Percentiles rank a stretch among this genome's conserved stretches.
These are phyloP conservation scores for Helostoma temminkii DNA, from an alignment of 2,797 vertebrate species.

Conservation along the genomic window DNA sequence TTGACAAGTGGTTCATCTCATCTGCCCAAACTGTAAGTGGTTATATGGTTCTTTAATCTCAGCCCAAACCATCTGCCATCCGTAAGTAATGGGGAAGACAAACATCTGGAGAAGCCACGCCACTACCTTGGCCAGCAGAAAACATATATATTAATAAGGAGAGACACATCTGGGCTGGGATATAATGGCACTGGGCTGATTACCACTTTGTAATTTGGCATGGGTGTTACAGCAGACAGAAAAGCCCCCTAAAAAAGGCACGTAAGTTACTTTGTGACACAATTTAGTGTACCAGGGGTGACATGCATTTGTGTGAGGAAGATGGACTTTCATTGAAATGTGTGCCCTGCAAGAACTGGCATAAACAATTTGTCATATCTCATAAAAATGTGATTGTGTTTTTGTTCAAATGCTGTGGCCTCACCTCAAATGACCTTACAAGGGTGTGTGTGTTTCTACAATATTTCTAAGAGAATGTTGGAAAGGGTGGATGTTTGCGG, in stretches of 20 bases:
- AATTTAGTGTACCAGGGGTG: constrained; percentile 27
- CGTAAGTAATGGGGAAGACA: constrained; percentile 69
- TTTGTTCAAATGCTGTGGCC: constrained; percentile 44
- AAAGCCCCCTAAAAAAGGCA: constrained; percentile 38
- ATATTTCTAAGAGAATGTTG: constrained; percentile 16
- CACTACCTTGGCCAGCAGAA: constrained; percentile 42
- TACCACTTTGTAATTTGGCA: constrained; percentile 65
- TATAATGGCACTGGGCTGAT: constrained; percentile 61
- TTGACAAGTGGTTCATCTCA: constrained; percentile 66
- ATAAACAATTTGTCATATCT: constrained; percentile 55
- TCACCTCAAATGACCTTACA: constrained; percentile 47
- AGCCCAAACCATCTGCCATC: constrained; percentile 71
- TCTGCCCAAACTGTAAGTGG: constrained; percentile 58
- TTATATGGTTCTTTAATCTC: constrained; percentile 69
- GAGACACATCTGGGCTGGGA: constrained; percentile 65
- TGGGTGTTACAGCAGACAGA: constrained; percentile 40
- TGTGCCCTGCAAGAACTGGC: constrained; percentile 23
- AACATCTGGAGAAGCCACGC: constrained; percentile 77
- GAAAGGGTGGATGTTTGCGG: constrained; percentile 16
- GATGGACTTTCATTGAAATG: constrained; percentile 41
- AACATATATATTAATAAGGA: constrained; percentile 67
- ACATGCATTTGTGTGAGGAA: constrained; percentile 22
- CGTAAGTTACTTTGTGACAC: constrained; percentile 46
- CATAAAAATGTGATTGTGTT: constrained; percentile 67
- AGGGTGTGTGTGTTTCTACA: constrained; percentile 9